Evolutionary conservation across 2,888 invertebrate genomes (phyloP).

Genomic region (Asteroscopus sphinx): DNA sequence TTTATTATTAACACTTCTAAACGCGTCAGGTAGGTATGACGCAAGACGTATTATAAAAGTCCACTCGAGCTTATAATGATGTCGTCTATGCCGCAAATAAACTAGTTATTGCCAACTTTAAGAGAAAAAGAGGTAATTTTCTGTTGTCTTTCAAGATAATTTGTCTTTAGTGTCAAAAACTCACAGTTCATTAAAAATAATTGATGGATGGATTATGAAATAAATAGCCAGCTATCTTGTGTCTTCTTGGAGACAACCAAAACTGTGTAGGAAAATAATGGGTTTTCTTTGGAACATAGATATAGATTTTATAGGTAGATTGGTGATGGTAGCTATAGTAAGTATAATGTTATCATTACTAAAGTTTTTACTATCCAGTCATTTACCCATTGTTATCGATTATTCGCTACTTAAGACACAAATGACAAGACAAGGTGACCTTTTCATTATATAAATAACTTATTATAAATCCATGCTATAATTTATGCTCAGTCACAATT

Average conservation of each 20-base stretch:
- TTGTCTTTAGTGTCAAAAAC: slow-evolving; percentile 38
- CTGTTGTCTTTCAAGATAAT: slow-evolving; percentile 45
- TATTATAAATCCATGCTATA: too few relatives aligned
- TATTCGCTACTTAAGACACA: slow-evolving; percentile 37
- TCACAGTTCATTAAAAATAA: slow-evolving; percentile 45
- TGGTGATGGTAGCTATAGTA: slow-evolving; percentile 27
- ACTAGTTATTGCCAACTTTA: slow-evolving; percentile 42
- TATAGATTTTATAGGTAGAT: slow-evolving; percentile 7
- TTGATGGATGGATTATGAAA: slow-evolving; percentile 39
- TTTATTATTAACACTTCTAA: slow-evolving; percentile 50
- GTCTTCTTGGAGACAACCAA: background rate
- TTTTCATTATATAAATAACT: too few relatives aligned
- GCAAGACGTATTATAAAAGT: slow-evolving; percentile 59
- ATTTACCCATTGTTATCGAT: slow-evolving; percentile 38
- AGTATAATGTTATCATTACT: slow-evolving; percentile 28
- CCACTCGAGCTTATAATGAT: slow-evolving; percentile 52
- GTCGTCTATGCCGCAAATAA: slow-evolving; percentile 58
- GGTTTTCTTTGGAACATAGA: background rate
- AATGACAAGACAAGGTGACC: slow-evolving; percentile 31
- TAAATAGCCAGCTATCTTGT: slow-evolving; percentile 6
- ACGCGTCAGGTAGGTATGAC: slow-evolving; percentile 57
- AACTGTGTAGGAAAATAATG: too few relatives aligned
- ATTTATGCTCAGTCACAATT: too few relatives aligned
- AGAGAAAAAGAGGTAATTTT: slow-evolving; percentile 47
- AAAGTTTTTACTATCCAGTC: slow-evolving; percentile 33